These are phyloP conservation scores for Hypena proboscidalis DNA, from an alignment of 2,888 invertebrate genomes.

Conservation along the genomic window DNA sequence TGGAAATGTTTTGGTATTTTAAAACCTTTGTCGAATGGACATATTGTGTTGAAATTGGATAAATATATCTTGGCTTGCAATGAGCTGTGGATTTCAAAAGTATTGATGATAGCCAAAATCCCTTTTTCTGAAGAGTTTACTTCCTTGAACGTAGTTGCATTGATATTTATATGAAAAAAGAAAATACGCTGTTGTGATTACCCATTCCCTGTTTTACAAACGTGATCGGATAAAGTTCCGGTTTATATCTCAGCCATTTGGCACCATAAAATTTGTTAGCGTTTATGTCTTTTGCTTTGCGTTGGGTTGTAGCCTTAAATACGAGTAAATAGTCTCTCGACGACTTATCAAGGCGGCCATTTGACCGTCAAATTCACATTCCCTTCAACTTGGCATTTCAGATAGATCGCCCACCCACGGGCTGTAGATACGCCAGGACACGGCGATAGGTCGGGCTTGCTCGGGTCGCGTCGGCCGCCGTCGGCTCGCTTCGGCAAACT, in stretches of 20 bases:
- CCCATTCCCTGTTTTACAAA: too few relatives aligned
- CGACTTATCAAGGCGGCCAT: conserved; percentile 35
- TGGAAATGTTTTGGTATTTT: conserved; percentile 26
- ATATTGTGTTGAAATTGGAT: not conserved
- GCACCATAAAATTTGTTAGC: not conserved
- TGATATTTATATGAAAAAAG: too few relatives aligned
- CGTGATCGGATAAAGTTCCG: too few relatives aligned
- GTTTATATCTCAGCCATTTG: too few relatives aligned
- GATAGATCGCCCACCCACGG: conserved; percentile 55
- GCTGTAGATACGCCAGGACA: conserved; percentile 41
- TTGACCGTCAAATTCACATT: conserved; percentile 51
- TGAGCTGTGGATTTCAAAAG: not conserved
- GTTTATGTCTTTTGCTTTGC: conserved; percentile 10
- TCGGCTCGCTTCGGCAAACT: conserved; percentile 50
- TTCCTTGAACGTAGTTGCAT: too few relatives aligned
- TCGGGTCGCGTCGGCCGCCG: conserved; percentile 57
- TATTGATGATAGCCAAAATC: not conserved
- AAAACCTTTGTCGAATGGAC: conserved; percentile 24
- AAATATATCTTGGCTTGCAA: not conserved
- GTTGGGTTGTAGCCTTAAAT: conserved; percentile 34
- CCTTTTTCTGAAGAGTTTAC: too few relatives aligned
- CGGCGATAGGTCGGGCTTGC: conserved; percentile 43
- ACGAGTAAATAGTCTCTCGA: conserved; percentile 31
- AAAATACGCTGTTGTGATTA: too few relatives aligned
- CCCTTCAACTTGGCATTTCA: conserved; percentile 48